Conservation (phyloP, 2,888 invertebrate species). For the Lasioglossum villosulum region DNA sequence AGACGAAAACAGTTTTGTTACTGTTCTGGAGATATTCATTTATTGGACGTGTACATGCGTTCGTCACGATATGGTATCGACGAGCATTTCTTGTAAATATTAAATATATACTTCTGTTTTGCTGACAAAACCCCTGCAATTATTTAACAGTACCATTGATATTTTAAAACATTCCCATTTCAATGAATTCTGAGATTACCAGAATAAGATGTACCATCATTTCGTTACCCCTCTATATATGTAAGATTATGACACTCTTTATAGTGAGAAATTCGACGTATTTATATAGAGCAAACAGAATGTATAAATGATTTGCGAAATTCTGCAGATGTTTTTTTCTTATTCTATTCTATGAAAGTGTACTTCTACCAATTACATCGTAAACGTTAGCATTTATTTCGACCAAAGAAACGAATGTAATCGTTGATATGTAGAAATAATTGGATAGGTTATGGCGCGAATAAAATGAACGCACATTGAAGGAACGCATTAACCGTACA, state of each 20-base stretch:
- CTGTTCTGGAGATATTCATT: no score
- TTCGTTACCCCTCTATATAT: not conserved
- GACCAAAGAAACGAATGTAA: not conserved
- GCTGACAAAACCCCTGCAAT: no score
- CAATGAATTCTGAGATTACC: no score
- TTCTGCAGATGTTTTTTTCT: not conserved
- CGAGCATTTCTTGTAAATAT: no score
- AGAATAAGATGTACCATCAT: no score
- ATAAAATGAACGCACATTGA: constrained; percentile 6
- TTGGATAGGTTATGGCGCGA: constrained; percentile 20
- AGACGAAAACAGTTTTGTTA: no score
- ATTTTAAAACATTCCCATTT: no score
- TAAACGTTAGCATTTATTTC: not conserved
- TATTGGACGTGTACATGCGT: no score
- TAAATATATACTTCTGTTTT: no score
- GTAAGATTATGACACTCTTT: not conserved
- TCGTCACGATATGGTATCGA: no score
- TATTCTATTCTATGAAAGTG: not conserved
- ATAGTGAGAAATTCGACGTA: not conserved
- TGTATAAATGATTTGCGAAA: constrained; percentile 3
- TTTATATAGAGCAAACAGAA: not conserved
- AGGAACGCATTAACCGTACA: not conserved
- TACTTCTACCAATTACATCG: not conserved
- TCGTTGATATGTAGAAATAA: not conserved
- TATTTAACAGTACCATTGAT: no score